Conservation (phyloP, 2,797 vertebrate species). For the Cryptoblepharus egeriae region DNA sequence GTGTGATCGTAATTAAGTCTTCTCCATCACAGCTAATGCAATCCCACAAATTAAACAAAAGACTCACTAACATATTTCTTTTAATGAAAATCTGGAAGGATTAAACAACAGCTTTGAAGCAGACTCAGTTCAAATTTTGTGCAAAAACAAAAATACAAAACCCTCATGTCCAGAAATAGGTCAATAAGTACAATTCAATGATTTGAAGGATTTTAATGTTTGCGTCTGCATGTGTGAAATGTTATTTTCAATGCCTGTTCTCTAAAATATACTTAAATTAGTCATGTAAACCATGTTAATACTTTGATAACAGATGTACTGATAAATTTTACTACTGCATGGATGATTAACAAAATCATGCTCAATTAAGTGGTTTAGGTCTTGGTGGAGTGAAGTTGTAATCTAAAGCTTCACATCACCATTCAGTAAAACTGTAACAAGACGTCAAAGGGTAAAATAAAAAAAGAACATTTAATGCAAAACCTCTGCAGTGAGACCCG, state of each 20-base stretch:
- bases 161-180: constrained; percentile 14
- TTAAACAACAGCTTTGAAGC: not conserved
- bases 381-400: constrained; percentile 32
- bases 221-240: not conserved
- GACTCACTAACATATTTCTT: not conserved
- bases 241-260: constrained; percentile 41
- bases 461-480: constrained; percentile 7
- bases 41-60: not conserved
- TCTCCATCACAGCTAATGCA: not conserved
- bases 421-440: constrained; percentile 24
- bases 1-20: constrained; percentile 1
- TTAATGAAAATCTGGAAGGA: constrained; percentile 16
- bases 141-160: not conserved
- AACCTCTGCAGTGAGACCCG: constrained; percentile 17
- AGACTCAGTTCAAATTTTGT: not conserved
- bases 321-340: constrained; percentile 20
- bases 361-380: constrained; percentile 5
- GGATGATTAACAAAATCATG: too few relatives aligned
- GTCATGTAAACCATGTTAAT: constrained; percentile 17
- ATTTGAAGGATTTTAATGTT: constrained; percentile 38
- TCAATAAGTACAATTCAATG: constrained; percentile 44
- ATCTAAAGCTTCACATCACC: constrained; percentile 34
- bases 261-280: constrained; percentile 44
- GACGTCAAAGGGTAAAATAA: constrained; percentile 4
- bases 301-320: constrained; percentile 26